Percentiles rank a stretch among this genome's conserved stretches.
Conservation (phyloP, 2,888 invertebrate species). For the Orthosia gothica region DNA sequence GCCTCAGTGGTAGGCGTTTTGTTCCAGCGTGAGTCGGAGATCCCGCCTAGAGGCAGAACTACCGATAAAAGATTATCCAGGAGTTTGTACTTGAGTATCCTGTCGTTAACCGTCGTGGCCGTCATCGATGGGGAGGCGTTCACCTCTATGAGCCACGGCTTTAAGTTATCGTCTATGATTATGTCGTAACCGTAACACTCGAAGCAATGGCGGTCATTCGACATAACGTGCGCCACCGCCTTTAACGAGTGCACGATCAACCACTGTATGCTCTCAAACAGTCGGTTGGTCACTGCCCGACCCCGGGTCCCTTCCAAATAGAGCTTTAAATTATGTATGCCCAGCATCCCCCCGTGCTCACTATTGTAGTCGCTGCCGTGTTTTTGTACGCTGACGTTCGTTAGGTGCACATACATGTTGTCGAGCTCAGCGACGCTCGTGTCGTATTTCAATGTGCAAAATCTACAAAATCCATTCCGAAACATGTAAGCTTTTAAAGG, state of each 20-base stretch:
- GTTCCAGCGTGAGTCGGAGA: no score
- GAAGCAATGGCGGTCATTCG: slow-evolving; percentile 97
- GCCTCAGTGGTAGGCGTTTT: no score
- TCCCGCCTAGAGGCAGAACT: no score
- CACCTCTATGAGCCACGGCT: no score
- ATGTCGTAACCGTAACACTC: slow-evolving; percentile 99
- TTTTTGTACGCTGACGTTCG: slow-evolving; percentile 89
- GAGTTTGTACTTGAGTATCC: slow-evolving; percentile 97
- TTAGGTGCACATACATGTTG: slow-evolving; percentile 97
- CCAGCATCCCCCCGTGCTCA: slow-evolving; percentile 98
- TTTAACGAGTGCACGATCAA: no score
- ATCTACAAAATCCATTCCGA: slow-evolving; percentile 97
- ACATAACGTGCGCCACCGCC: slow-evolving; percentile 97
- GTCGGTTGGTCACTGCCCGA: no score
- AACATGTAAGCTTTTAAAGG: slow-evolving; percentile 96
- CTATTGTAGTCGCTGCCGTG: slow-evolving; percentile 97
- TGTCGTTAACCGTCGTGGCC: slow-evolving; percentile 97
- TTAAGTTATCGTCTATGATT: slow-evolving; percentile 89
- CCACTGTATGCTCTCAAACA: no score
- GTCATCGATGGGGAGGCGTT: slow-evolving; percentile 91
- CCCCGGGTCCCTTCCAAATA: slow-evolving; percentile 96
- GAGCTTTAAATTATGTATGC: slow-evolving; percentile 96
- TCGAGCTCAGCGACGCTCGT: slow-evolving; percentile 96
- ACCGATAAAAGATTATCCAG: slow-evolving; percentile 96
- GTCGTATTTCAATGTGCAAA: slow-evolving; percentile 98